A percentile compares a stretch with the other conserved stretches of the same genome.
Evolutionary conservation across 2,113 vertebrate species (phyloP).

Genomic region (Spheniscus mendiculus): DNA sequence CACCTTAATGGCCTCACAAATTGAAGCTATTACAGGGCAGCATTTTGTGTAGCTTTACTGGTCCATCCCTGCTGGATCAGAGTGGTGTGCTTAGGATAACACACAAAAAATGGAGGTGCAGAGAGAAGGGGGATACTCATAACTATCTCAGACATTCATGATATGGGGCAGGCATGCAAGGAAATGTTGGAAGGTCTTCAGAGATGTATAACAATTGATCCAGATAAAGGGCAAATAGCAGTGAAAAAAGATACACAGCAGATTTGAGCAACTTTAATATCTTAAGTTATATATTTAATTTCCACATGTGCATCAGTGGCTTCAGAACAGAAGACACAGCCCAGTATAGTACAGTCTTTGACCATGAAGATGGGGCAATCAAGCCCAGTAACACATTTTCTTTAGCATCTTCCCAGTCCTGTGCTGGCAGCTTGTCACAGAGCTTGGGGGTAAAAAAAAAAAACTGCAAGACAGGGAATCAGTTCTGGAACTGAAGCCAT

Average conservation of each 20-base stretch:
- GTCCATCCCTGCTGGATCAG: neutral
- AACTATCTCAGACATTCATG: neutral
- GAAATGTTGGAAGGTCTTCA: neutral
- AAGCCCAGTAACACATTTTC: neutral
- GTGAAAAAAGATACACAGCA: neutral
- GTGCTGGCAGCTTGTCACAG: neutral
- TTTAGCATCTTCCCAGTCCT: neutral
- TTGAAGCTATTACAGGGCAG: neutral
- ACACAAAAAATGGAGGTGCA: neutral
- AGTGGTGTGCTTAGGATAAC: neutral
- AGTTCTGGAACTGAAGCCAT: neutral
- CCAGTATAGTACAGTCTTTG: neutral
- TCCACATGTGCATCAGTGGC: neutral
- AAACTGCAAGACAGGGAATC: accelerated
- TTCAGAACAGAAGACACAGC: neutral
- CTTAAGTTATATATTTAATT: neutral
- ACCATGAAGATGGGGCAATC: neutral
- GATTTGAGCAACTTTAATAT: neutral
- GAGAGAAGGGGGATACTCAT: neutral
- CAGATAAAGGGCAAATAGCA: neutral
- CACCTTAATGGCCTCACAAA: neutral
- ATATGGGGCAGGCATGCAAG: neutral
- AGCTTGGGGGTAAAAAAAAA: neutral
- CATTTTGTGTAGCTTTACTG: neutral
- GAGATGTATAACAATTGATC: accelerated